phyloP scores from a whole-genome alignment of 1,140 invertebrate species.

The Parapsyche elsis region DNA sequence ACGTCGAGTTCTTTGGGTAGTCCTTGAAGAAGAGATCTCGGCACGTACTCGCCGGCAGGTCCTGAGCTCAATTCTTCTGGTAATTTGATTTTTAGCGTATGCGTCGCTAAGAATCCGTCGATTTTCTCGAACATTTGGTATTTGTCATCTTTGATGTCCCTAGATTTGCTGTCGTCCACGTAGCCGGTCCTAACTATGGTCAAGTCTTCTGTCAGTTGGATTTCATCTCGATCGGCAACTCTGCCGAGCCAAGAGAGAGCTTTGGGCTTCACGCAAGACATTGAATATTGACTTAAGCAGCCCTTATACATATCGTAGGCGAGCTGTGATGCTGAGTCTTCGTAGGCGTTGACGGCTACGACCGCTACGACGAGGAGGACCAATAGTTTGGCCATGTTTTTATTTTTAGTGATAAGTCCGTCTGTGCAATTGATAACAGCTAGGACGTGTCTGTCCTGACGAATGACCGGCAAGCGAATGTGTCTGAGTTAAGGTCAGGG shows the following conservation, averaged over 20 bases:
- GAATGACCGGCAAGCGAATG: constrained; percentile 64
- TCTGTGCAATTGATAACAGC: constrained; percentile 56
- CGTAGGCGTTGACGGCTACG: constrained; percentile 35
- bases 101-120: constrained; percentile 73
- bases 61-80: constrained; percentile 70
- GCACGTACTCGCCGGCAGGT: constrained; percentile 71
- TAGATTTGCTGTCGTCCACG: constrained; percentile 62
- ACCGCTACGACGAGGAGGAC: constrained; percentile 23
- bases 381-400: constrained; percentile 37
- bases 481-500: constrained; percentile 63
- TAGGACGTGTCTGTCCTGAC: constrained; percentile 60
- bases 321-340: constrained; percentile 69
- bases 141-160: constrained; percentile 62
- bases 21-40: constrained; percentile 73
- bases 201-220: constrained; percentile 79
- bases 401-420: not conserved
- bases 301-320: constrained; percentile 72
- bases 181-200: constrained; percentile 73
- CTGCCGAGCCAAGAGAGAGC: constrained; percentile 77
- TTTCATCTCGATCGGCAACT: constrained; percentile 73
- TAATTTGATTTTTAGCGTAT: constrained; percentile 73
- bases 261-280: constrained; percentile 80
- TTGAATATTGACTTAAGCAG: constrained; percentile 73
- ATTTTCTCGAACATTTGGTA: constrained; percentile 71
- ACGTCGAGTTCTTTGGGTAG: constrained; percentile 75